phyloP scores from a whole-genome alignment of 2,113 vertebrate genomes.

The Ibidorhyncha struthersii region DNA sequence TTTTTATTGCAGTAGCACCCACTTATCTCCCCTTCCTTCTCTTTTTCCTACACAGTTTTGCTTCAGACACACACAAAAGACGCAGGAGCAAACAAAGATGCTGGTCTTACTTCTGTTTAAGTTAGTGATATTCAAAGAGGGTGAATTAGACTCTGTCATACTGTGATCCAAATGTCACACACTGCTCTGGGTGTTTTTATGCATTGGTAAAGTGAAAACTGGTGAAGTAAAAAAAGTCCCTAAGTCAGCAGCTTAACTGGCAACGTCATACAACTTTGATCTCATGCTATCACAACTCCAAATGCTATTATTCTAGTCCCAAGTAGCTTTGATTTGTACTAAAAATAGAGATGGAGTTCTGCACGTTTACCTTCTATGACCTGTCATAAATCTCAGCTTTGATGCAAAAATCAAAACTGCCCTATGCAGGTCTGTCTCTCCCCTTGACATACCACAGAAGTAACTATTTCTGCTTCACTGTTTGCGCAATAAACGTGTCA shows the following conservation, averaged over 20 bases:
- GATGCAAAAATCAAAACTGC: not conserved
- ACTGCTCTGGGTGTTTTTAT: not conserved
- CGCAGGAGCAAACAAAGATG: not conserved
- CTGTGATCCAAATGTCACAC: not conserved
- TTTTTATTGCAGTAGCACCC: not conserved
- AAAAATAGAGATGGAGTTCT: not conserved
- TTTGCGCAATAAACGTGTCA: not conserved
- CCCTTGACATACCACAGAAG: not conserved
- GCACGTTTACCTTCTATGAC: not conserved
- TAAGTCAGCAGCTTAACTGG: not conserved
- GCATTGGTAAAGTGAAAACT: not conserved
- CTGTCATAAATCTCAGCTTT: not conserved
- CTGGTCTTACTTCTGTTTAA: not conserved
- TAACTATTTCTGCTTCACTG: not conserved
- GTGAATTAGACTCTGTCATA: not conserved
- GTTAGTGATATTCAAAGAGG: not conserved
- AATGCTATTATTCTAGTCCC: not conserved
- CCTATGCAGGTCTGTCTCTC: not conserved
- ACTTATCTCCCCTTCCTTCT: not conserved
- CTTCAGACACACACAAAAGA: not conserved
- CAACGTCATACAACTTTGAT: not conserved
- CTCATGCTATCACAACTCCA: not conserved
- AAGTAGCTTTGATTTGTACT: not conserved
- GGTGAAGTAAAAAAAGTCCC: not conserved
- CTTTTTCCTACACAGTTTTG: not conserved